These are phyloP conservation scores for Drosophila nikananu DNA, from an alignment of 1,140 invertebrate genomes.

Conservation along the genomic window DNA sequence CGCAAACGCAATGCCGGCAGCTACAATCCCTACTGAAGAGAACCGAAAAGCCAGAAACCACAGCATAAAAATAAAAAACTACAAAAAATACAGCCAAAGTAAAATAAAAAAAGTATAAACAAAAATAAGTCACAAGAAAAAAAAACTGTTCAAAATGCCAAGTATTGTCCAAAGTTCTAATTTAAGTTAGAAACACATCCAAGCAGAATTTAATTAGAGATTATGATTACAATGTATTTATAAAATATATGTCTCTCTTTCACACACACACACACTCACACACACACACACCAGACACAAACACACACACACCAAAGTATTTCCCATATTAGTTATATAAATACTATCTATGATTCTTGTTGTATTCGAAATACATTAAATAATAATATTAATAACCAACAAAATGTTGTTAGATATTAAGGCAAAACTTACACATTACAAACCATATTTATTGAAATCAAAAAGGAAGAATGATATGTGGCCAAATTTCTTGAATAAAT, in stretches of 20 bases:
- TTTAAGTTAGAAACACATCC: slow-evolving; percentile 18
- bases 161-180: slow-evolving; percentile 51
- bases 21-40: slow-evolving; percentile 42
- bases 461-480: slow-evolving; percentile 43
- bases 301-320: slow-evolving; percentile 57
- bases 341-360: slow-evolving; percentile 52
- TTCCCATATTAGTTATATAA: slow-evolving; percentile 48
- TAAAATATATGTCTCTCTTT: slow-evolving; percentile 20
- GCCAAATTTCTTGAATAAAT: slow-evolving; percentile 66
- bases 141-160: slow-evolving; percentile 50
- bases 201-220: slow-evolving; percentile 41
- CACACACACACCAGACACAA: slow-evolving; percentile 18
- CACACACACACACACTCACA: slow-evolving; percentile 15
- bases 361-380: slow-evolving; percentile 55
- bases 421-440: slow-evolving; percentile 40
- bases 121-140: slow-evolving; percentile 20
- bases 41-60: neutral
- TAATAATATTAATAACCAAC: slow-evolving; percentile 34
- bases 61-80: slow-evolving; percentile 5
- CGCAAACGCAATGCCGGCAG: slow-evolving; percentile 73
- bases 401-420: slow-evolving; percentile 63
- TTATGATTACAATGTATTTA: slow-evolving; percentile 45
- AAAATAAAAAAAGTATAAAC: slow-evolving; percentile 35
- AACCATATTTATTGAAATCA: slow-evolving; percentile 53
- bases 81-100: slow-evolving; percentile 33